A percentile compares a stretch with the other conserved stretches of the same genome.
phyloP scores from a whole-genome alignment of 1,140 invertebrate species.

The Ceratina japonica region DNA sequence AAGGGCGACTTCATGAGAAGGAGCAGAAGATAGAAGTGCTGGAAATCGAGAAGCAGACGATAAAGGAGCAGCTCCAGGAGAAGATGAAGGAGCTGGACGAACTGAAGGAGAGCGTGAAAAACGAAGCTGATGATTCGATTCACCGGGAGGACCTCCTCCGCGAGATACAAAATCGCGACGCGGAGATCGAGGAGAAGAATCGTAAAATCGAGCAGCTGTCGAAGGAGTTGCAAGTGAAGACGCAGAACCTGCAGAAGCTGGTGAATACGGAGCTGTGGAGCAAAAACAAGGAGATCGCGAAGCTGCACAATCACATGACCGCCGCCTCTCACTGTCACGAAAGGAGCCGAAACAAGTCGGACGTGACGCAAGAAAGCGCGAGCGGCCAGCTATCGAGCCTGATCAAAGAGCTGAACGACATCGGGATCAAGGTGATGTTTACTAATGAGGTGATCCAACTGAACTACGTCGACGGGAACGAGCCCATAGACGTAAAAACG shows the following conservation, averaged over 20 bases:
- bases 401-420: slow-evolving; percentile 70
- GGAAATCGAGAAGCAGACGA: slow-evolving; percentile 70
- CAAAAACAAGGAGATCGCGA: slow-evolving; percentile 86
- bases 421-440: slow-evolving; percentile 74
- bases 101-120: slow-evolving; percentile 54
- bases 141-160: slow-evolving; percentile 57
- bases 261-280: slow-evolving; percentile 86
- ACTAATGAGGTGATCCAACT: slow-evolving; percentile 71
- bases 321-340: slow-evolving; percentile 53
- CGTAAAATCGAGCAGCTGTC: slow-evolving; percentile 80
- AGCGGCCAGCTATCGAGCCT: slow-evolving; percentile 64
- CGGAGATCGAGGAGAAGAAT: slow-evolving; percentile 70
- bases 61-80: slow-evolving; percentile 67
- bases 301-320: slow-evolving; percentile 81
- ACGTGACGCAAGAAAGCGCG: slow-evolving; percentile 52
- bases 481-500: slow-evolving; percentile 68
- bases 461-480: slow-evolving; percentile 68
- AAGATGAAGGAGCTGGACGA: slow-evolving; percentile 72
- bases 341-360: slow-evolving; percentile 66
- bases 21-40: slow-evolving; percentile 69
- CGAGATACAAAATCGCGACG: slow-evolving; percentile 59
- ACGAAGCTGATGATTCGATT: slow-evolving; percentile 34
- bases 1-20: slow-evolving; percentile 67
- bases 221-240: slow-evolving; percentile 82
- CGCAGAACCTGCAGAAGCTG: slow-evolving; percentile 83